Base-by-base conservation (phyloP, 2,113 vertebrate species). In the Gadus chalcogrammus region DNA sequence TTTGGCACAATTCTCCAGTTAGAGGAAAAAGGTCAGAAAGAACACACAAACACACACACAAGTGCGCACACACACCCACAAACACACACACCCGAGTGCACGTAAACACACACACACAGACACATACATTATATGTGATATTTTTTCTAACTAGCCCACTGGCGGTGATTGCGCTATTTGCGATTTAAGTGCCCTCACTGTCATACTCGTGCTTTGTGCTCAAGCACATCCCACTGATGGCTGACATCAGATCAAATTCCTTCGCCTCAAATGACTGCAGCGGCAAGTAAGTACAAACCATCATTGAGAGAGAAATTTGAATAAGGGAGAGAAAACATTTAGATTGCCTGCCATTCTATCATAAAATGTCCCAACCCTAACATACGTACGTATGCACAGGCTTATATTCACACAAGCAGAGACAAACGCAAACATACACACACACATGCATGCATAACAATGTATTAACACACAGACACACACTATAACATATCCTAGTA, bases 401-500 rank as follows among this genome's bases (percentile, higher is more conserved):
- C 31, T 35, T 35, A 35, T 35, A 35, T 35, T 35, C 52, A 56
- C 65, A 56, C 20, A 24, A 15, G 20, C 48, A 20, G 4, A 67
- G n/a, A 56, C 65, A 28, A 42, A 52, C 48, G 7, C 48, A 56
- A 20, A 53, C 67, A 35, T 27, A 56, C 52, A 55, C 53, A 67
- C 64, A 65, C 42, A 65, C 64, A 65, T 35, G 42, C 64, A 65
- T 35, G 42, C 35, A 65, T 35, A 65, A 31, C 58, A 22, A 59
- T 59, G 24, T 31, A 59, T n/a, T 8, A 16, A 16, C 22, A 81
- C 70, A 79, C 69, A 75, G 31, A 70, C 56, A 35, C 61, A 71
- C 56, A 72, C 64, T 38, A 24, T 16, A 24, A 60, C 70, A 67
- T 48, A 48, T 48, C 42, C 42, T 9, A 48, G 42, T 48, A 9